Conservation (phyloP, 2,888 invertebrate species). For the Drosophila atripex region DNA sequence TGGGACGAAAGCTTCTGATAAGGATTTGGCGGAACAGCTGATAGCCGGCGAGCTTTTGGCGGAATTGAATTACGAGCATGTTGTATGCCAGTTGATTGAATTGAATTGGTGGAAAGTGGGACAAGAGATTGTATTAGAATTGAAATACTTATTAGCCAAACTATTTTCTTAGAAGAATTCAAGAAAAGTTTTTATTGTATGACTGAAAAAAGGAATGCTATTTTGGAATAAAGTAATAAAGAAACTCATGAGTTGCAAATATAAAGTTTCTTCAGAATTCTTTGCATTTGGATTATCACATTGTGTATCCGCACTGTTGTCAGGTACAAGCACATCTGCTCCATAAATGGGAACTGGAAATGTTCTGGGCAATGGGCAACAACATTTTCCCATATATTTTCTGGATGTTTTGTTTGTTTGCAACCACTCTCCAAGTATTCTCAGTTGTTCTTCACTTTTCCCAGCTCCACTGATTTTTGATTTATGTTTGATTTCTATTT, state of each 20-base stretch:
- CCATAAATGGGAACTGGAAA: neutral
- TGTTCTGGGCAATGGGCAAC: neutral
- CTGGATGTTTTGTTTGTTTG: slow-evolving; percentile 21
- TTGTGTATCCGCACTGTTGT: slow-evolving; percentile 7
- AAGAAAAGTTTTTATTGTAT: neutral
- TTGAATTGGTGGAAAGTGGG: neutral
- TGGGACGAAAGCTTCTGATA: slow-evolving; percentile 28
- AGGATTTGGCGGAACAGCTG: slow-evolving; percentile 29
- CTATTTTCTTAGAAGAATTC: neutral
- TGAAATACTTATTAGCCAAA: neutral
- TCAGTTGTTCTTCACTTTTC: slow-evolving; percentile 48
- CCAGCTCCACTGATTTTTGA: slow-evolving; percentile 68
- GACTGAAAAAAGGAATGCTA: neutral
- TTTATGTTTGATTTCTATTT: slow-evolving; percentile 71
- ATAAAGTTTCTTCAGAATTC: neutral
- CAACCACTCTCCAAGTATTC: neutral
- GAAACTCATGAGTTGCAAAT: no score
- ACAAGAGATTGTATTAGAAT: neutral
- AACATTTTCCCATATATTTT: slow-evolving; percentile 18
- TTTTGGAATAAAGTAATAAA: no score
- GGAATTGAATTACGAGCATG: neutral
- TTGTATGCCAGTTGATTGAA: neutral
- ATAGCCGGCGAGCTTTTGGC: slow-evolving; percentile 13
- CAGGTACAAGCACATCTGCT: slow-evolving; percentile 8
- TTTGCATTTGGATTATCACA: neutral